Evolutionary conservation across 2,797 vertebrate species (phyloP), one percentile per base, ranked within the genome.

Genomic region (Pseudotriccus pelzelni): DNA sequence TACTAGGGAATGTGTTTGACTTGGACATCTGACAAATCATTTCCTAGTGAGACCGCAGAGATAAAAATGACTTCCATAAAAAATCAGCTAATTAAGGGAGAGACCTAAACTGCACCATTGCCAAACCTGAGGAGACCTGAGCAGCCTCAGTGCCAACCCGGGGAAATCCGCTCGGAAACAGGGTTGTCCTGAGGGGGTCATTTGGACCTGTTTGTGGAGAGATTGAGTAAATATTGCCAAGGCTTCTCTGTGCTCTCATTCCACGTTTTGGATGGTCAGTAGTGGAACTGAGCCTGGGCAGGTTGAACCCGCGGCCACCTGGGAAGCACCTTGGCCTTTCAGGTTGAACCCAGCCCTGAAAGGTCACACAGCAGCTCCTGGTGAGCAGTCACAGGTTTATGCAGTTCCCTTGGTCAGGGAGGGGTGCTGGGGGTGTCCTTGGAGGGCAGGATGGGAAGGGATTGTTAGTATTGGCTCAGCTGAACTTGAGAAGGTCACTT

Each of bases 401-500:
- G 2, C 2, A 5, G 4, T 7, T 41, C 47, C 28, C 39, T 14
- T 4, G 39, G 32, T 1, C 34, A 32, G 12, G 44, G 11, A 28
- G 36, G 37, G 30, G 44, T 3, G 46, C 53, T 1, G 10, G 53
- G 34, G 32, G 5, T 46, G 49, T 3, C 3, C 6, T 7, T 12
- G 70, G 3, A 9, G 62, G 18, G 81, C 5, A 39, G 52, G 27
- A 34, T 6, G 15, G 53, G 34, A 36, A 43, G 52, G 21, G 28
- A 0, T 36, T 9, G 15, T 2, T 55, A 36, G 30, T 10, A 2
- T 5, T 4, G 6, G 12, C 8, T 24, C 11, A 30, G 74, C 39
- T 70, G 79, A 30, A 17, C 19, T 10, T 39, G 56, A 32, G 63
- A 5, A 25, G 52, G 22, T 34, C 12, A 13, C 0, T 6, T 14